These are phyloP conservation scores for Aphrophora alni DNA, from an alignment of 2,888 invertebrate species.

Conservation along the genomic window DNA sequence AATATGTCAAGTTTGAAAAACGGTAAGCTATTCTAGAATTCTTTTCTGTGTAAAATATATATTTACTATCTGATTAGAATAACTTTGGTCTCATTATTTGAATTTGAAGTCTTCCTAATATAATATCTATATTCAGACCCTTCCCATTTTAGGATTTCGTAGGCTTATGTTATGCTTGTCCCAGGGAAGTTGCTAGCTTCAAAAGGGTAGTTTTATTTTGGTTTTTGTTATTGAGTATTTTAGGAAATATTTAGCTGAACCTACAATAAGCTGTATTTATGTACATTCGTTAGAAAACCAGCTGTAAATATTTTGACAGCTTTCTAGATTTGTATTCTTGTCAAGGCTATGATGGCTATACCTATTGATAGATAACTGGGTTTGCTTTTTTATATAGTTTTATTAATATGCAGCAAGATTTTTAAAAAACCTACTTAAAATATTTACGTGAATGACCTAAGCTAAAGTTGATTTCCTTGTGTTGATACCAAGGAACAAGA, in stretches of 20 bases:
- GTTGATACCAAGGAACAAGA: too few relatives aligned
- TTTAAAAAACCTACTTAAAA: too few relatives aligned
- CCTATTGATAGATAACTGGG: too few relatives aligned
- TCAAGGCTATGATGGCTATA: too few relatives aligned
- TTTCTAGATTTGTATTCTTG: too few relatives aligned
- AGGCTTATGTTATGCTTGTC: background rate
- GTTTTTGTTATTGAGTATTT: background rate
- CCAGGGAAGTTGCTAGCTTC: background rate
- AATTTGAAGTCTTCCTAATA: background rate
- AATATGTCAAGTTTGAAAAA: slow-evolving; percentile 54
- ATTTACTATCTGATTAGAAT: background rate
- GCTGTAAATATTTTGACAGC: background rate
- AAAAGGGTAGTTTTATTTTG: background rate
- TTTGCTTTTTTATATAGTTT: too few relatives aligned
- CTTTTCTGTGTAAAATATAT: background rate
- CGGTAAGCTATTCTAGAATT: slow-evolving; percentile 47
- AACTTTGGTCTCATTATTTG: background rate
- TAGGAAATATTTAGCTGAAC: background rate
- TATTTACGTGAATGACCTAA: too few relatives aligned
- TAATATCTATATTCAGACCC: background rate
- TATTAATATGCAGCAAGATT: too few relatives aligned
- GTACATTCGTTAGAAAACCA: too few relatives aligned
- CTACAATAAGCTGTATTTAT: too few relatives aligned
- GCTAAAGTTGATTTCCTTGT: too few relatives aligned
- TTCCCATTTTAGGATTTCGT: background rate